Conservation (phyloP, 2,888 invertebrate genomes). For the Cheilosia vulpina region DNA sequence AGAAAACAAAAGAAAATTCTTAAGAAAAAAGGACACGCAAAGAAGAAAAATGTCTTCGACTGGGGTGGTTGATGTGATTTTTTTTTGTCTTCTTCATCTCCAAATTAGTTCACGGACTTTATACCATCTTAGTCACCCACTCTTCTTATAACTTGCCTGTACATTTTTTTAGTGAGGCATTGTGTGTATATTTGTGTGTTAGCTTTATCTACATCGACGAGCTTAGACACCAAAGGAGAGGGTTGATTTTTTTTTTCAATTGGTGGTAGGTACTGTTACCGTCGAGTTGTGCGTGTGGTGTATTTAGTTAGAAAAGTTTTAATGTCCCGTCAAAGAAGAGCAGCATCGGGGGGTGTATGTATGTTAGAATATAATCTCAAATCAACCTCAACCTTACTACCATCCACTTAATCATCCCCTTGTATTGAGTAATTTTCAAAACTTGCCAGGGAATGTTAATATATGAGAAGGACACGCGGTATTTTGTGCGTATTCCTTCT, state of each 20-base stretch:
- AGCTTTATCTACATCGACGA: constrained; percentile 62
- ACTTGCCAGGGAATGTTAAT: constrained; percentile 65
- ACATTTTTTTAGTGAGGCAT: constrained; percentile 27
- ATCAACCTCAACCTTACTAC: constrained; percentile 52
- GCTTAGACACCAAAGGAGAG: constrained; percentile 51
- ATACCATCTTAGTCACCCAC: constrained; percentile 54
- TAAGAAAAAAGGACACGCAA: constrained; percentile 70
- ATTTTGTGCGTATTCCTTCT: constrained; percentile 51
- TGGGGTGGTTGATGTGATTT: constrained; percentile 34
- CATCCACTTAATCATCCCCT: constrained; percentile 73
- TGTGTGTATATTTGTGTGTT: constrained; percentile 59
- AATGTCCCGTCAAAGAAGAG: constrained; percentile 53
- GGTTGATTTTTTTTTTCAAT: constrained; percentile 68
- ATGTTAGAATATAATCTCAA: constrained; percentile 59
- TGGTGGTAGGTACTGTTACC: constrained; percentile 40
- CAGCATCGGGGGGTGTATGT: not conserved
- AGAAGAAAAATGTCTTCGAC: constrained; percentile 63
- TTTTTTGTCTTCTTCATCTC: constrained; percentile 46
- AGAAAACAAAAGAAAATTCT: constrained; percentile 65
- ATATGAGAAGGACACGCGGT: constrained; percentile 59
- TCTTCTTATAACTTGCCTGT: constrained; percentile 16
- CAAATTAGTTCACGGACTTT: constrained; percentile 74
- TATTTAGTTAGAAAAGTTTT: constrained; percentile 69
- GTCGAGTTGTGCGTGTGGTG: constrained; percentile 59
- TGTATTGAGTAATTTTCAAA: constrained; percentile 65